Conservation (phyloP, 1,140 invertebrate genomes). For the Diachasma alloeum region DNA sequence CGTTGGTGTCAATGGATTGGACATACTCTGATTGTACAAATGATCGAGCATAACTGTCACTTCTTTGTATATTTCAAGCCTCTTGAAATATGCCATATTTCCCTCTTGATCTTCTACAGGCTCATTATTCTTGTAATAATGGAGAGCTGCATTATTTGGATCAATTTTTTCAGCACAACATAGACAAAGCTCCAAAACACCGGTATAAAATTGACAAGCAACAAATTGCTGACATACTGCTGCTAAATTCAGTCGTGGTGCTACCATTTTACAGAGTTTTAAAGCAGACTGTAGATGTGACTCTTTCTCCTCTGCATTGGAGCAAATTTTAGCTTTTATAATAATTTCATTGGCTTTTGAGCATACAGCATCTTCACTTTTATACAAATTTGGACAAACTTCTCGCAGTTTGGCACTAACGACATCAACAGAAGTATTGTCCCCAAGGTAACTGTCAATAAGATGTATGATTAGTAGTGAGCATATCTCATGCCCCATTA, state of each 20-base stretch:
- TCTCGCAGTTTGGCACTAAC: conserved; percentile 89
- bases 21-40: conserved; percentile 76
- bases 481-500: conserved; percentile 85
- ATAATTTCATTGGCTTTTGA: conserved; percentile 92
- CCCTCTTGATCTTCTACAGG: conserved; percentile 81
- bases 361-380: conserved; percentile 93
- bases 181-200: conserved; percentile 88
- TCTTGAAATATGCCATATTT: conserved; percentile 74
- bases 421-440: conserved; percentile 92
- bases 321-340: conserved; percentile 76
- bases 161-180: conserved; percentile 86
- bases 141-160: conserved; percentile 85
- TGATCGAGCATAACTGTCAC: conserved; percentile 82
- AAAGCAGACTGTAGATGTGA: conserved; percentile 80
- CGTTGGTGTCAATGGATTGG: conserved; percentile 58
- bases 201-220: conserved; percentile 81
- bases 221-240: conserved; percentile 82
- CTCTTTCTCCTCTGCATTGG: conserved; percentile 76
- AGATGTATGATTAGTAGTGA: conserved; percentile 77
- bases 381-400: conserved; percentile 93
- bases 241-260: conserved; percentile 79
- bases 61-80: conserved; percentile 90
- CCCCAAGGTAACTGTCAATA: conserved; percentile 88
- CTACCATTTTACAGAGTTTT: conserved; percentile 84
- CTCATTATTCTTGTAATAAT: conserved; percentile 89